Evolutionary conservation across 2,113 vertebrate species (phyloP), one percentile per base, ranked within the genome.

Genomic region (Stegastes partitus): DNA sequence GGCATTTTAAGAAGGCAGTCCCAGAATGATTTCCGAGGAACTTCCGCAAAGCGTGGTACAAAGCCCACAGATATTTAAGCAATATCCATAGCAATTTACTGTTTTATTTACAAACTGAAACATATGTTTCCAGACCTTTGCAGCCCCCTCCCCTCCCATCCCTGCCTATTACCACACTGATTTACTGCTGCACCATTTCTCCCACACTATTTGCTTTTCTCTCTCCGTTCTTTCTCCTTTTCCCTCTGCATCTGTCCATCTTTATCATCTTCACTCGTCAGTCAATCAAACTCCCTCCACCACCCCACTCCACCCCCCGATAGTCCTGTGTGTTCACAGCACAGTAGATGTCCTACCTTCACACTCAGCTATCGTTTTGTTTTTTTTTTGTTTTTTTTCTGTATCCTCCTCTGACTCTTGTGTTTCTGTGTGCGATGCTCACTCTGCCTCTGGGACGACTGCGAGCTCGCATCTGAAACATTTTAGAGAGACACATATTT

Each of bases 91-190:
- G 87, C 89, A 93, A 93, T 93, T 93, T 92, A 91, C 90, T 90
- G 86, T 93, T 94, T 94, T 93, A 94, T 94, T 93, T 93, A 93
- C 90, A 93, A 94, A 93, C 92, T 87, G 77, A 93, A 94, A 94
- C 93, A 94, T 86, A 87, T 93, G 92, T 92, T 89, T 76, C 69
- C 39, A 68, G 87, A 86, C 83, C 80, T 85, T 85, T 82, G 72
- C 53, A 49, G 63, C 59, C 72, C 78, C 58, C 61, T 49, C 62
- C 11, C 42, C 51, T 18, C 31, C 23, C 47, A 19, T 77, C 67
- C 53, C 57, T 88, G 31, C 65, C 63, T 62, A 67, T 86, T 76
- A 62, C 80, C 71, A 54, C 77, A 49, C 75, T 77, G 72, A 90
- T 87, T 91, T 76, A 84, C 83, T 76, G 79, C 79, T 68, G 61